Conservation (phyloP, 1,140 invertebrate genomes). For the Oryzaephilus surinamensis region DNA sequence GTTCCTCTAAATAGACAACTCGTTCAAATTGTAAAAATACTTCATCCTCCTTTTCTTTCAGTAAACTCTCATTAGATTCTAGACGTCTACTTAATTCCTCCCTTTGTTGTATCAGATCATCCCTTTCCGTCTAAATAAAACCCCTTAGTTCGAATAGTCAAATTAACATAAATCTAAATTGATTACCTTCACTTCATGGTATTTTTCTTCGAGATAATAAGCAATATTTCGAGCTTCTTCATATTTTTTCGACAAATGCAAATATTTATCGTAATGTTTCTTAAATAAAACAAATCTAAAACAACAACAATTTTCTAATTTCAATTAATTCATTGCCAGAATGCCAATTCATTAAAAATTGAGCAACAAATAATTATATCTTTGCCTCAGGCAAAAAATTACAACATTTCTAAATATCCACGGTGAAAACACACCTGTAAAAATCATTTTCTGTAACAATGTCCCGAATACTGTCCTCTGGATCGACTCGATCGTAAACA, state of each 20-base stretch:
- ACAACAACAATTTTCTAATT: slow-evolving; percentile 14
- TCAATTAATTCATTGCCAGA: too few relatives aligned
- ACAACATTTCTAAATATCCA: background rate
- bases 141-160: too few relatives aligned
- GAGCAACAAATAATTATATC: too few relatives aligned
- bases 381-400: too few relatives aligned
- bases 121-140: slow-evolving; percentile 43
- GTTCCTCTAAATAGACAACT: slow-evolving; percentile 48
- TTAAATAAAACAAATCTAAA: slow-evolving; percentile 53
- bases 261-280: slow-evolving; percentile 53
- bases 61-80: slow-evolving; percentile 43
- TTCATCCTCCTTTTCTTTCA: slow-evolving; percentile 52
- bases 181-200: slow-evolving; percentile 53
- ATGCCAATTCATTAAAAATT: background rate
- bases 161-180: slow-evolving; percentile 3
- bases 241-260: slow-evolving; percentile 49
- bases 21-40: slow-evolving; percentile 50
- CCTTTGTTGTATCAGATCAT: slow-evolving; percentile 42
- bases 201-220: slow-evolving; percentile 54
- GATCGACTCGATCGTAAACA: slow-evolving; percentile 45
- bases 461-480: slow-evolving; percentile 52
- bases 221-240: slow-evolving; percentile 50
- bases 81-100: slow-evolving; percentile 41
- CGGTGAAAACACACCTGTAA: slow-evolving; percentile 40
- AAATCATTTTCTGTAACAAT: slow-evolving; percentile 55